A percentile compares a stretch with the other conserved stretches of the same genome.
phyloP scores from a whole-genome alignment of 2,888 invertebrate genomes.

The Lydus trimaculatus region DNA sequence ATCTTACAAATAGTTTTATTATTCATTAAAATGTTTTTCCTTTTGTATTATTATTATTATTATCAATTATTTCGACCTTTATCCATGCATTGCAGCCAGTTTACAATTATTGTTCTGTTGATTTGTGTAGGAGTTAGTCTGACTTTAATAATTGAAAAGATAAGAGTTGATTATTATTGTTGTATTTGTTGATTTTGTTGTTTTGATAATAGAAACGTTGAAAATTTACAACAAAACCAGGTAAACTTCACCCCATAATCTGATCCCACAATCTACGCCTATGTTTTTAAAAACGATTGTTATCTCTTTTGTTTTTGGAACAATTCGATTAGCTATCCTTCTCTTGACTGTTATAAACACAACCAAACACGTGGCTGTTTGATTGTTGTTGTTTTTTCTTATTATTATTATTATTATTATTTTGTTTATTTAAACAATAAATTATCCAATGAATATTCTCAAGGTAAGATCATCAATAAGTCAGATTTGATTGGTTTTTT shows the following conservation, averaged over 20 bases:
- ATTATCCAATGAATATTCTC: background rate
- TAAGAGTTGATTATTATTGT: background rate
- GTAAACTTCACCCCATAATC: background rate
- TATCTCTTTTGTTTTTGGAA: background rate
- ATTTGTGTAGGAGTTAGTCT: background rate
- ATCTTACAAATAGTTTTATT: background rate
- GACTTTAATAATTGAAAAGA: background rate
- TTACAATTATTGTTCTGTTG: background rate
- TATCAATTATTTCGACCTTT: background rate
- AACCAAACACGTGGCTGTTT: background rate
- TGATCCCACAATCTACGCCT: background rate
- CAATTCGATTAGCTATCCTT: background rate
- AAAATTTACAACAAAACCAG: background rate
- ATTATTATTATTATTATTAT: background rate
- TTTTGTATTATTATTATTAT: background rate
- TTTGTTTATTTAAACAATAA: background rate
- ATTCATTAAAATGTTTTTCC: background rate
- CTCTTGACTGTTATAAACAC: background rate
- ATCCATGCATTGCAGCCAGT: background rate
- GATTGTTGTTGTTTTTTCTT: no score
- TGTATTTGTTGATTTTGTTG: background rate
- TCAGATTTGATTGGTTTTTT: background rate
- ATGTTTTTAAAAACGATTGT: background rate
- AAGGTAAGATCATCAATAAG: background rate
- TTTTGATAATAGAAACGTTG: background rate